Evolutionary conservation across 2,888 invertebrate genomes (phyloP), one percentile per base, ranked within the genome.

Genomic region (Drosophila bunnanda): DNA sequence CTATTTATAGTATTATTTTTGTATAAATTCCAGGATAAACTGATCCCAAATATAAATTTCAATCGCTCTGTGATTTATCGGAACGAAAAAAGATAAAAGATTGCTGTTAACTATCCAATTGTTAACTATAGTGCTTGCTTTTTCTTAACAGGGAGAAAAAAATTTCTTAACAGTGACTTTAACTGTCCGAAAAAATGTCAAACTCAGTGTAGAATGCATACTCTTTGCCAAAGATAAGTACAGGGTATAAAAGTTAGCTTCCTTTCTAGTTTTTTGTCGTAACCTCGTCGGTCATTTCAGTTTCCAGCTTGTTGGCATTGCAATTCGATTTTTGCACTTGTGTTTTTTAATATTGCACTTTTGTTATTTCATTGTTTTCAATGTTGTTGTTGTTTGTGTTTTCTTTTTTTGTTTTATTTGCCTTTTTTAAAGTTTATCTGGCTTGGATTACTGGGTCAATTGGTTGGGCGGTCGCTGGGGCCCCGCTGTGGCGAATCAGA

Each of bases 271-370:
- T 48, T 41, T 58, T 28, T 34, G 39, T 46, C 55, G 50, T 30
- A n/a, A 10, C 28, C n/a, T 17, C n/a, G n/a, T 28, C 9, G 71
- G 32, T 36, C 53, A 61, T 50, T 65, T 48, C 62, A 22, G 55
- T 59, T 69, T 58, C 9, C 38, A 72, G 58, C 61, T 59, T 72
- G 50, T 65, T 67, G 73, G 64, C 73, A 67, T 76, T 82, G 85
- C 72, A 70, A 65, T 74, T 82, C 80, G 82, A 75, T 80, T 80
- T 78, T 80, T 69, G 52, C 74, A 82, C 78, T 80, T 79, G 79
- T 67, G 78, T 79, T 82, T 82, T 84, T 82, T 80, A 82, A 85
- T 82, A 78, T 80, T 76, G 78, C 77, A 65, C 74, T 77, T 69
- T 60, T 67, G 62, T 68, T 70, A 22, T 22, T 25, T 62, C 6